Evolutionary conservation across 2,113 vertebrate genomes (phyloP).

Genomic region (Pituophis catenifer): DNA sequence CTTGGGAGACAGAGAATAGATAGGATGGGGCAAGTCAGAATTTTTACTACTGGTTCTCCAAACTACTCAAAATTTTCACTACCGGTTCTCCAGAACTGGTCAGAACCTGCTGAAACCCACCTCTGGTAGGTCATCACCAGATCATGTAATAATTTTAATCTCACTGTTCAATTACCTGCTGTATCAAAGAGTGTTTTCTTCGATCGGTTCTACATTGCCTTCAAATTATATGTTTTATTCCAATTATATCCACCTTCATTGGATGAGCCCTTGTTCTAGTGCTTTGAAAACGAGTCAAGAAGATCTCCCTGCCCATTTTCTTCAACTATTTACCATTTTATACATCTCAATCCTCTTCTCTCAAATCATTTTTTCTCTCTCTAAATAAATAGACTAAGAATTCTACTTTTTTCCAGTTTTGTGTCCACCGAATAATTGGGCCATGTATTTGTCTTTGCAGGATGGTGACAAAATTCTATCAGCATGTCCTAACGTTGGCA

Average conservation of each 20-base stretch:
- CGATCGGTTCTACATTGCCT: neutral
- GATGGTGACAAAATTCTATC: slow-evolving; percentile 1
- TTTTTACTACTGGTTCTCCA: no score
- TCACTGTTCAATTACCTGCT: neutral
- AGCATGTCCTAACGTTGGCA: neutral
- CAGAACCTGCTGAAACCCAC: no score
- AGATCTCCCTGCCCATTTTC: neutral
- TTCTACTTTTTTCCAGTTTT: neutral
- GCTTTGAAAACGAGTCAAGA: neutral
- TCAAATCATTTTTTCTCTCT: neutral
- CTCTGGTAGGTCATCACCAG: neutral
- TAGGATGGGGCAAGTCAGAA: no score
- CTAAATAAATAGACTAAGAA: neutral
- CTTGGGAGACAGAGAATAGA: no score
- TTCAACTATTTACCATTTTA: neutral
- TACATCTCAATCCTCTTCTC: neutral
- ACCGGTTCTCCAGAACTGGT: no score
- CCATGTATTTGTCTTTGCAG: neutral
- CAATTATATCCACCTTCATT: neutral
- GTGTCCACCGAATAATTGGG: neutral
- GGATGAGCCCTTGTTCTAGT: neutral
- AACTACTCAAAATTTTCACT: no score
- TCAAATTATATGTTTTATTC: neutral
- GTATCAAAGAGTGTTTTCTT: neutral
- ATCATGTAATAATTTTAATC: neutral